Base-by-base conservation (phyloP, 1,140 invertebrate genomes). In the Sinella curviseta region DNA sequence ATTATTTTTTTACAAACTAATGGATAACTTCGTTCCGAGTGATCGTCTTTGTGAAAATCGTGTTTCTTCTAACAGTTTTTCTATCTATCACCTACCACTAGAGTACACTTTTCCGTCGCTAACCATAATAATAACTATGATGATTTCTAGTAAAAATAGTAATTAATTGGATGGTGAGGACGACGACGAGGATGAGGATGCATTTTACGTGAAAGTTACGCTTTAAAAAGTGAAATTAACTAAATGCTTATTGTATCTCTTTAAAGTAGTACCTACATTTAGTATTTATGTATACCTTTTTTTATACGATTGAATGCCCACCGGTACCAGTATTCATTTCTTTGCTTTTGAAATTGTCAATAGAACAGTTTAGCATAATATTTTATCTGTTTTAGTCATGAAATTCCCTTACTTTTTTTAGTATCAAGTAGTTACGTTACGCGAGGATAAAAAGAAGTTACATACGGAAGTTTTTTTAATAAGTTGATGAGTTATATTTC, bases 11-110 rank as follows among this genome's bases (percentile, higher is more conserved):
- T 60, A 70, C 1, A 12, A 8, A 31, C 65, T 70, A 70, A 33
- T 70, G 65, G 65, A 70, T 70, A 70, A 70, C 65, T 70, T 70
- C 65, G 65, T 70, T 70, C 26, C 65, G n/a, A n/a, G 65, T 70
- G 65, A 70, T 70, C 65, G 65, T 70, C 65, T 70, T 70, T n/a
- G n/a, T n/a, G n/a, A n/a, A n/a, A n/a, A n/a, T n/a, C n/a, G n/a
- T n/a, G n/a, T n/a, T n/a, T n/a, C n/a, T n/a, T n/a, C n/a, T n/a
- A n/a, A n/a, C n/a, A n/a, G n/a, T n/a, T n/a, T n/a, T n/a, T n/a
- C n/a, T n/a, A n/a, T n/a, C n/a, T n/a, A n/a, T n/a, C n/a, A n/a
- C n/a, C n/a, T n/a, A n/a, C n/a, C n/a, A n/a, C n/a, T n/a, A n/a
- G n/a, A n/a, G n/a, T n/a, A n/a, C n/a, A n/a, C n/a, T n/a, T n/a